Conservation (phyloP, 2,888 invertebrate species). For the Plagiodera versicolora region DNA sequence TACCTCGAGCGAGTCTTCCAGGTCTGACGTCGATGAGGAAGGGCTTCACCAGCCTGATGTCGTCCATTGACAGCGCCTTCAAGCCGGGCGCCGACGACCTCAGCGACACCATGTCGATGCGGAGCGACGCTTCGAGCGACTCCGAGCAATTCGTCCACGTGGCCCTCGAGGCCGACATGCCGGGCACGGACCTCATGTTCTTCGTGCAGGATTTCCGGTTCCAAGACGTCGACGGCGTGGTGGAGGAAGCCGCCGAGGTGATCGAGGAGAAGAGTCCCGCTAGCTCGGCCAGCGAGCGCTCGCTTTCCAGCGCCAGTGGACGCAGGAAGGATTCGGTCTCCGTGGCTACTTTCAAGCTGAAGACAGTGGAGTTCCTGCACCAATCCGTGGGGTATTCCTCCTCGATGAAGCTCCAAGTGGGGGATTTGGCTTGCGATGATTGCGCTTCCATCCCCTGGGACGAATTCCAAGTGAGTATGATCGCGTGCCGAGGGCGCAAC, state of each 20-base stretch:
- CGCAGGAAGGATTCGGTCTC: slow-evolving; percentile 73
- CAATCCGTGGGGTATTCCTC: slow-evolving; percentile 71
- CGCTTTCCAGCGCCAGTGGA: slow-evolving; percentile 73
- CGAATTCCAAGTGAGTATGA: slow-evolving; percentile 83
- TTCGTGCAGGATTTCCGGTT: slow-evolving; percentile 50
- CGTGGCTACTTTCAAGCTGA: slow-evolving; percentile 69
- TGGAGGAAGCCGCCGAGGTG: slow-evolving; percentile 82
- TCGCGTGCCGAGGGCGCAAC: no score
- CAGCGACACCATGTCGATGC: slow-evolving; percentile 73
- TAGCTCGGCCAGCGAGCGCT: slow-evolving; percentile 83
- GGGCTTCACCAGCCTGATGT: slow-evolving; percentile 72
- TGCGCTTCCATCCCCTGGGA: slow-evolving; percentile 90
- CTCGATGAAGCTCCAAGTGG: slow-evolving; percentile 68
- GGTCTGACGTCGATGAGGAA: not conserved
- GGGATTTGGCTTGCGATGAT: slow-evolving; percentile 76
- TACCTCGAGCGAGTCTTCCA: not conserved
- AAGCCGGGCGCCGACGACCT: slow-evolving; percentile 73
- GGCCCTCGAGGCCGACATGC: slow-evolving; percentile 65
- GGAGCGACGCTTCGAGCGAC: slow-evolving; percentile 85
- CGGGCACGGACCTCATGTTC: slow-evolving; percentile 73
- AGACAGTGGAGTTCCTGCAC: slow-evolving; percentile 71
- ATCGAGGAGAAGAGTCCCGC: slow-evolving; percentile 68
- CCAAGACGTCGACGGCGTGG: slow-evolving; percentile 59
- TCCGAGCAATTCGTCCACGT: slow-evolving; percentile 84
- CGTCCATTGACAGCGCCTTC: slow-evolving; percentile 80